Conservation (phyloP, 1,140 invertebrate species). For the Physella acuta region DNA sequence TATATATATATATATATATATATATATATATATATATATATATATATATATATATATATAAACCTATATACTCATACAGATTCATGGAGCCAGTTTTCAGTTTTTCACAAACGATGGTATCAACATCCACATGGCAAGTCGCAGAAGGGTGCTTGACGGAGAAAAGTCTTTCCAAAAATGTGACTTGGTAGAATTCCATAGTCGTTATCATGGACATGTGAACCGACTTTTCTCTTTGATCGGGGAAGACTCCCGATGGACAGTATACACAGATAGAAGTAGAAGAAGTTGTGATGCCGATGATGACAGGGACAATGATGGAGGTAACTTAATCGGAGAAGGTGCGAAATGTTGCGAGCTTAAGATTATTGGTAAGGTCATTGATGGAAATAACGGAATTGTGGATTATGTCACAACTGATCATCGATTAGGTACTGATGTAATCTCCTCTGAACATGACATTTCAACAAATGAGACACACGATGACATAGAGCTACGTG, state of each 20-base stretch:
- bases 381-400: neutral
- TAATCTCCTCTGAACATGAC: neutral
- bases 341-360: neutral
- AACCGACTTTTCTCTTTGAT: neutral
- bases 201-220: slow-evolving; percentile 1
- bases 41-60: neutral
- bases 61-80: neutral
- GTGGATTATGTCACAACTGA: neutral
- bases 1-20: neutral
- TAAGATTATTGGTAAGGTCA: neutral
- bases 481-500: slow-evolving; percentile 1
- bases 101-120: slow-evolving; percentile 16
- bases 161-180: slow-evolving; percentile 8
- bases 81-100: slow-evolving; percentile 13
- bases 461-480: neutral
- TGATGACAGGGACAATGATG: slow-evolving; percentile 2
- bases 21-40: slow-evolving; percentile 4
- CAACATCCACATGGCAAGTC: neutral
- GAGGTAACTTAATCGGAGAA: neutral
- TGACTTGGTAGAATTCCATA: slow-evolving; percentile 8
- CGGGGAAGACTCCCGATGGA: neutral
- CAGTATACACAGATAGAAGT: neutral
- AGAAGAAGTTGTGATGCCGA: neutral
- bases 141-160: neutral
- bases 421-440: neutral